Evolutionary conservation across 2,797 vertebrate genomes (phyloP), one percentile per base, ranked within the genome.

Genomic region (Chiroxiphia lanceolata): DNA sequence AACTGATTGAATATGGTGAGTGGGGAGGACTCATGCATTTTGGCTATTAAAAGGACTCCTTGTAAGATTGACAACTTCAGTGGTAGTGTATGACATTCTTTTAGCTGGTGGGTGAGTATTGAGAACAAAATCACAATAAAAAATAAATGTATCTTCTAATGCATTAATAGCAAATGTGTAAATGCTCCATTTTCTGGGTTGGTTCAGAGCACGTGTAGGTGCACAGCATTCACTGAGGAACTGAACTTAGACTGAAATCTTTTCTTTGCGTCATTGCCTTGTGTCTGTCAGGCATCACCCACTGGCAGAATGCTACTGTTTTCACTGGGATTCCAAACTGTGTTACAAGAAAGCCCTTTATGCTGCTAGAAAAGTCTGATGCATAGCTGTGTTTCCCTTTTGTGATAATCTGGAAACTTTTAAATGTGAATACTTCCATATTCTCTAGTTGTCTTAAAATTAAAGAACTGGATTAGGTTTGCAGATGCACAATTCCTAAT

Each of bases 161-260:
- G 31, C 29, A 22, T 67, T 74, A 51, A 6, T 50, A 85, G 40
- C 3, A 45, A 54, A 38, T 74, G 10, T 53, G 5, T 70, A 57
- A 68, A 15, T 61, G 6, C 57, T 75, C 0, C 1, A 2, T 68
- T 77, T 60, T 63, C 27, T 47, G 6, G 5, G 3, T 61, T 83
- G 13, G 2, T 75, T 89, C 29, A 61, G 67, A 45, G 8, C 5
- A 1, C 0, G 0, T 60, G 18, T 51, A 42, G 22, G 14, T 63
- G 15, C 9, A 2, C 4, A 70, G 19, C 10, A 34, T 78, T 89
- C 23, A 31, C 29, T 61, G 21, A 76, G 44, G 21, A 81, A 13
- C 13, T 42, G 33, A 89, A n/a, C 2, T 67, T 40, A 54, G 1
- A 16, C 10, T 76, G n/a, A 65, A 68, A 13, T 67, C 3, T 85